Evolutionary conservation across 2,888 invertebrate species (phyloP).

Genomic region (Barypeithes pellucidus): DNA sequence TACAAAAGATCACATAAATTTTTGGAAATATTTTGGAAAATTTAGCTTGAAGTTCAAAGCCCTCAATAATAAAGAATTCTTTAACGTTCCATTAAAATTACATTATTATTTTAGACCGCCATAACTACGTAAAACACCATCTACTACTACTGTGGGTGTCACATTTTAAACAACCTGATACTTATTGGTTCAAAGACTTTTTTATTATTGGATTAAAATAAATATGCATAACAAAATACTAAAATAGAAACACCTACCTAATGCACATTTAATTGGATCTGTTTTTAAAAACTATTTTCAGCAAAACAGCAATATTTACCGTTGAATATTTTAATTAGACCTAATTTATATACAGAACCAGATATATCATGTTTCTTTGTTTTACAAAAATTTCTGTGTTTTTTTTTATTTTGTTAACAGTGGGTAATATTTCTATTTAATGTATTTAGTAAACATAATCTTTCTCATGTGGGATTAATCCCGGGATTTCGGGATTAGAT

Average conservation of each 20-base stretch:
- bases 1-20: too few species aligned
- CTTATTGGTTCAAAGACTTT: not conserved
- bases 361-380: not conserved
- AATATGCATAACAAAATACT: not conserved
- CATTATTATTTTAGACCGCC: too few species aligned
- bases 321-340: slow-evolving; percentile 7
- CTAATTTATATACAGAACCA: not conserved
- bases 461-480: too few species aligned
- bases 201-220: not conserved
- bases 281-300: not conserved
- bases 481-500: too few species aligned
- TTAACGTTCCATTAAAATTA: too few species aligned
- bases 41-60: too few species aligned
- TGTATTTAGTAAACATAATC: too few species aligned
- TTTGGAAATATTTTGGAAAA: too few species aligned
- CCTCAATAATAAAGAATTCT: too few species aligned
- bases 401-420: too few species aligned
- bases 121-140: not conserved
- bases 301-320: not conserved
- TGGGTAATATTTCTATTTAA: too few species aligned
- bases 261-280: not conserved
- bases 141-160: not conserved
- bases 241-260: slow-evolving; percentile 5
- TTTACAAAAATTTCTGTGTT: not conserved
- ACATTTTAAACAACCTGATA: not conserved